A percentile compares a stretch with the other conserved stretches of the same genome.
Evolutionary conservation across 2,888 invertebrate species (phyloP).

Genomic region (Drosophila phalerata): DNA sequence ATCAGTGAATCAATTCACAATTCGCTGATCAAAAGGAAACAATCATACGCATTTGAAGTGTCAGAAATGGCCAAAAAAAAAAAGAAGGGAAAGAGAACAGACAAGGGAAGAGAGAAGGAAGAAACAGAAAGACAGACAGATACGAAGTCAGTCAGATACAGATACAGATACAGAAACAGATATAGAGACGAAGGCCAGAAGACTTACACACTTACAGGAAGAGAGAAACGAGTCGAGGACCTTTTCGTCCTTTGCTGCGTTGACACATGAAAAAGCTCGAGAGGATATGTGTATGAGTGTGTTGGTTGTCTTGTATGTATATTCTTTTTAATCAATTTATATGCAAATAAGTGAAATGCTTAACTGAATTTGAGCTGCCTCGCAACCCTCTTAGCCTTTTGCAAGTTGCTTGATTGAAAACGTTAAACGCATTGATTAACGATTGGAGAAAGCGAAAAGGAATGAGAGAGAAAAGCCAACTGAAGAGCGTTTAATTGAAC

Average conservation of each 20-base stretch:
- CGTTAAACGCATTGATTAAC: conserved; percentile 80
- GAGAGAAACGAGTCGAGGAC: conserved; percentile 39
- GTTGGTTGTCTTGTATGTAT: conserved; percentile 58
- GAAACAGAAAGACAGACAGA: conserved; percentile 8
- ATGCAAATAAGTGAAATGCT: conserved; percentile 83
- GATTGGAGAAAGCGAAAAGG: conserved; percentile 35
- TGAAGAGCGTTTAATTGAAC: conserved; percentile 74
- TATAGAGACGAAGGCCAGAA: conserved; percentile 6
- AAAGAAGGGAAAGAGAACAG: conserved; percentile 2
- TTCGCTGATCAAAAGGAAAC: conserved; percentile 83
- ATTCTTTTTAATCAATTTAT: conserved; percentile 83
- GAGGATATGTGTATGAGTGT: conserved; percentile 33
- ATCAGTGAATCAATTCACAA: conserved; percentile 83
- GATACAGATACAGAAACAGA: conserved; percentile 3
- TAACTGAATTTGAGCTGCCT: conserved; percentile 76
- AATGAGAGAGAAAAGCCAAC: conserved; percentile 39
- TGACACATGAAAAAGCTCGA: conserved; percentile 68
- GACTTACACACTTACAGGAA: conserved; percentile 3
- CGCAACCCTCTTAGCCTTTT: conserved; percentile 56
- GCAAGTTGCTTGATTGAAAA: conserved; percentile 75
- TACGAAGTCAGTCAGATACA: conserved; percentile 14
- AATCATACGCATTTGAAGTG: conserved; percentile 83
- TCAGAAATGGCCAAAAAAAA: conserved; percentile 76
- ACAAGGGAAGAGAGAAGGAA: neutral
- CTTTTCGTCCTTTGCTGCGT: conserved; percentile 69